phyloP scores from a whole-genome alignment of 2,888 invertebrate genomes.

The Serrognathus titanus region DNA sequence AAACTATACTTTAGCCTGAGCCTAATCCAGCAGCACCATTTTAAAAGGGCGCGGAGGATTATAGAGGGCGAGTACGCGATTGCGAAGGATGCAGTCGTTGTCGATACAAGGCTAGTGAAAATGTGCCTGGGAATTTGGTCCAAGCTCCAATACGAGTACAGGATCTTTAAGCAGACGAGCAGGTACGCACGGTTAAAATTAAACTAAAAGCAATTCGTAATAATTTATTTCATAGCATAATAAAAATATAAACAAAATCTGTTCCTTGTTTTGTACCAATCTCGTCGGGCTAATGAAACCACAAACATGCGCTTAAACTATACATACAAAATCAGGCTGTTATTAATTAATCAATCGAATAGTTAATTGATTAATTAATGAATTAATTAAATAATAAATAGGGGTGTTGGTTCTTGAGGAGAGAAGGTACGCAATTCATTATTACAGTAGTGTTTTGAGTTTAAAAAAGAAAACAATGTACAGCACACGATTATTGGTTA shows the following conservation, averaged over 20 bases:
- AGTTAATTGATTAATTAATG: too few species aligned
- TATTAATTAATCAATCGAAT: too few species aligned
- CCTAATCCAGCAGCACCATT: conserved; percentile 74
- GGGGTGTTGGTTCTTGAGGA: too few species aligned
- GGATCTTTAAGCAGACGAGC: neutral
- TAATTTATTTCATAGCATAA: too few species aligned
- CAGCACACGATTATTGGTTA: neutral
- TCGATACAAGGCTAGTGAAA: conserved; percentile 64
- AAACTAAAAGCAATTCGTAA: neutral
- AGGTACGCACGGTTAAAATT: neutral
- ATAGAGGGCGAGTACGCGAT: conserved; percentile 56
- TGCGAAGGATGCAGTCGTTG: conserved; percentile 39
- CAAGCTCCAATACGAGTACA: conserved; percentile 64
- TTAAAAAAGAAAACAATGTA: neutral
- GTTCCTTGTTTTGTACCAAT: too few species aligned
- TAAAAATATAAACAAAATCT: too few species aligned
- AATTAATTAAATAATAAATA: too few species aligned
- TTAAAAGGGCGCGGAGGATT: conserved; percentile 61
- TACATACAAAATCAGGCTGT: too few species aligned
- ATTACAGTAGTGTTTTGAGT: neutral
- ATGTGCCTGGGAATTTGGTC: conserved; percentile 90
- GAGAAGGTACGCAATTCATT: neutral
- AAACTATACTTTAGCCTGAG: conserved; percentile 84
- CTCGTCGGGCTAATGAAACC: too few species aligned
- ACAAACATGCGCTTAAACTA: too few species aligned